Base-by-base conservation (phyloP, 1,140 invertebrate species). In the Holcopasites calliopsidis region DNA sequence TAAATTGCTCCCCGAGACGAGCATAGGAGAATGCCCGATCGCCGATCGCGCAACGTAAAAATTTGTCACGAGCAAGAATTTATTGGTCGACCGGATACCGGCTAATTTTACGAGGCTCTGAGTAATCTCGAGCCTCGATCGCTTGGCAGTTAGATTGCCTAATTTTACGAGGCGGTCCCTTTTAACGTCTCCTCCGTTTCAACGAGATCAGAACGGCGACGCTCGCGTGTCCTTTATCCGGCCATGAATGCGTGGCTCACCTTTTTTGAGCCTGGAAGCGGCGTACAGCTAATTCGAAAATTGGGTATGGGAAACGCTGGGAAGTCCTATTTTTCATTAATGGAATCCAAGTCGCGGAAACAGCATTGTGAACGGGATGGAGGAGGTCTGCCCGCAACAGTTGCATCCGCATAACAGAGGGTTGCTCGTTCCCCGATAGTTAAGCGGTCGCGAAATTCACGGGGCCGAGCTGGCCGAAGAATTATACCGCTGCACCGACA, bases 401-500 rank as follows among this genome's bases (percentile, higher is more conserved):
- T 75, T 75, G 58, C 38, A 26, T 74, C 62, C 40, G 18, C 31
- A 1, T 57, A 57, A 73, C 58, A 42, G n/a, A 50, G 2, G 26
- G 21, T 26, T 18, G 57, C 50, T 61, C 23, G 10, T 52, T 35
- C 26, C 23, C n/a, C 28, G 11, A 58, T 23, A 31, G 28, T 57
- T 38, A 66, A 66, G 28, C 72, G 52, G 42, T 26, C 47, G 73
- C 73, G 73, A 60, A 74, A 74, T 66, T 74, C 60, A 57, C 69
- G 35, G 66, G 40, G 35, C 23, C 49, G 28, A 42, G 35, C 13
- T 40, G 11, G 44, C 40, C 57, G 75, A 77, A 77, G 75, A 77
- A 72, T 77, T 77, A 77, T 77, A 69, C 58, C 58, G 75, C 49
- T 49, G 75, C 69, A 77, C 69, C 58, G 75, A 75, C 70, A 49